phyloP scores from a whole-genome alignment of 1,140 invertebrate species.

The Ganaspis sp. region DNA sequence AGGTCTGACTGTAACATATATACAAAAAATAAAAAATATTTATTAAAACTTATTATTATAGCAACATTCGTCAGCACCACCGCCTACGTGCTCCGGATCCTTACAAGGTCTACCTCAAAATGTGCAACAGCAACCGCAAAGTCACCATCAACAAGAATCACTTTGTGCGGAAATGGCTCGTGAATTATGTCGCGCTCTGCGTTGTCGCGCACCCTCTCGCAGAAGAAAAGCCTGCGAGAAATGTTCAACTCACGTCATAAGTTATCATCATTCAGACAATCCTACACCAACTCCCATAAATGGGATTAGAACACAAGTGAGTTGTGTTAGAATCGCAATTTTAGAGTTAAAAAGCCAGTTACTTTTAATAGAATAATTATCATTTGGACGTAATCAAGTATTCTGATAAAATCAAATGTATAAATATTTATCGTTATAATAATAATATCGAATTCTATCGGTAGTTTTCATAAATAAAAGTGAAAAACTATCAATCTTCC shows the following conservation, averaged over 20 bases:
- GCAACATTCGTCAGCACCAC: constrained; percentile 54
- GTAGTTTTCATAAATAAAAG: too few species aligned
- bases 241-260: constrained; percentile 78
- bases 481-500: too few species aligned
- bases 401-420: too few species aligned
- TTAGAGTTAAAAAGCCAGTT: too few species aligned
- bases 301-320: constrained; percentile 72
- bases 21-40: too few species aligned
- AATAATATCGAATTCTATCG: too few species aligned
- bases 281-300: constrained; percentile 70
- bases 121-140: constrained; percentile 63
- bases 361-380: too few species aligned
- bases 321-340: neutral
- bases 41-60: constrained; percentile 36
- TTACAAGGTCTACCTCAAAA: constrained; percentile 71
- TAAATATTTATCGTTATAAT: too few species aligned
- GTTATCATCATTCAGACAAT: constrained; percentile 71
- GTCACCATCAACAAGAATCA: constrained; percentile 79
- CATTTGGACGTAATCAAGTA: too few species aligned
- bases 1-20: too few species aligned
- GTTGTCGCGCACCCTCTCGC: constrained; percentile 83
- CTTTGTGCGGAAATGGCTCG: constrained; percentile 89
- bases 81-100: constrained; percentile 67
- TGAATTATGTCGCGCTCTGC: constrained; percentile 86
- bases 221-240: constrained; percentile 82